phyloP scores from a whole-genome alignment of 2,888 invertebrate species.

The Malthinus flaveolus region DNA sequence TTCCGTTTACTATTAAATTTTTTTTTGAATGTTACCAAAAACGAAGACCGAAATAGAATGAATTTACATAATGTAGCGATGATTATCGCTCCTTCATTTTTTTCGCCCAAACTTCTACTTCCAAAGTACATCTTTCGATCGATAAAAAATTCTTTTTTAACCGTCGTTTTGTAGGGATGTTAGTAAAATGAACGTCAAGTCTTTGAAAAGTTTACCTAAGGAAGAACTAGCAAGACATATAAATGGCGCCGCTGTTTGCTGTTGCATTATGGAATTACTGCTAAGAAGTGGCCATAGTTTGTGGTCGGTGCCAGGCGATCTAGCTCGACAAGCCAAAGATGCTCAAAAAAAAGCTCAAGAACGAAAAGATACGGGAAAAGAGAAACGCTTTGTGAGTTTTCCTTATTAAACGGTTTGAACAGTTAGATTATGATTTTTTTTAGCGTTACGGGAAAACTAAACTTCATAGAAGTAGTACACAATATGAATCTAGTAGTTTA shows the following conservation, averaged over 20 bases:
- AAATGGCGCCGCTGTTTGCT: slow-evolving; percentile 85
- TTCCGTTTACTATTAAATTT: slow-evolving; percentile 79
- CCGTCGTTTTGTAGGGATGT: slow-evolving; percentile 7
- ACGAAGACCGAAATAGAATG: slow-evolving; percentile 82
- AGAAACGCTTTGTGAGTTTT: slow-evolving; percentile 47
- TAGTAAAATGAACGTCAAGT: slow-evolving; percentile 14
- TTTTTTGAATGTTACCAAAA: slow-evolving; percentile 71
- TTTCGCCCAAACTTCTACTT: slow-evolving; percentile 66
- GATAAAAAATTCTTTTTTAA: not conserved
- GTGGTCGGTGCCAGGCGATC: slow-evolving; percentile 77
- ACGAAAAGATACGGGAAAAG: slow-evolving; percentile 47
- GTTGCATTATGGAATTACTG: slow-evolving; percentile 81
- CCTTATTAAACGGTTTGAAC: slow-evolving; percentile 2
- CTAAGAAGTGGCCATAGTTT: slow-evolving; percentile 77
- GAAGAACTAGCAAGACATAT: slow-evolving; percentile 61
- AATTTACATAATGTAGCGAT: slow-evolving; percentile 89
- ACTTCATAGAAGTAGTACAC: slow-evolving; percentile 50
- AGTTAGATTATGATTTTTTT: slow-evolving; percentile 10
- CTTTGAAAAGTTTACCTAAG: slow-evolving; percentile 32
- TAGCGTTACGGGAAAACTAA: slow-evolving; percentile 42
- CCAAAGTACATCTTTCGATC: slow-evolving; percentile 44
- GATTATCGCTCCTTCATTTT: slow-evolving; percentile 93
- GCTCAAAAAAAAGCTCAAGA: slow-evolving; percentile 47
- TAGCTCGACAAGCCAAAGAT: slow-evolving; percentile 66
- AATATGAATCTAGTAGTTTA: slow-evolving; percentile 49